Evolutionary conservation across 64 coral and sea anemone species (phyloP), one percentile per base, ranked within the genome.

Genomic region (Astreopora myriophthalma): DNA sequence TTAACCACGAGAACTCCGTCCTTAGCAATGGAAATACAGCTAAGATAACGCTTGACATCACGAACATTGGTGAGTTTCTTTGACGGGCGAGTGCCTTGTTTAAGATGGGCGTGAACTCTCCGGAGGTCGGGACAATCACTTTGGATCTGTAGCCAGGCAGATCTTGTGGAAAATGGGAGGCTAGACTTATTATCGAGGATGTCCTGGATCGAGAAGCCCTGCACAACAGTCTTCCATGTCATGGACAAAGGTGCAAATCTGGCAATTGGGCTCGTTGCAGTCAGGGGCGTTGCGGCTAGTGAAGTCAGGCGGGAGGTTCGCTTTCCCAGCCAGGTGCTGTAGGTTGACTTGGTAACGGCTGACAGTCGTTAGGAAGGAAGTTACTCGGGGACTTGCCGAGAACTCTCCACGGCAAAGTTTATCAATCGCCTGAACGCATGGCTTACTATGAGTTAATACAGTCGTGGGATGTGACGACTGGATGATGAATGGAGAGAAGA

Each of bases 251-350:
- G 74, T 69, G 33, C 88, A 91, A 38, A 91, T 76, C 48, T 91
- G 76, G 76, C 88, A 82, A 27, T 48, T 67, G 20, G 42, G 19
- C 30, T 89, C 73, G 3, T 2, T 36, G 69, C 87, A 89, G 17
- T 46, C 11, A 24, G 73, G 73, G 3, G 87, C 48, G 64, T 79
- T 89, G 13, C 48, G 87, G 34, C 87, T 79, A 29, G 51, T 20
- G 48, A 89, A 89, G 87, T 89, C 87, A 63, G 88, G 83, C 31
- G 61, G 87, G 23, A 89, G 87, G 49, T 49, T 90, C 8, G 79
- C 77, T 8, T 13, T 55, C 9, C 89, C 79, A n/a, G 89, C 64
- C 17, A 85, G 33, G 35, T 71, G 74, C 40, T 91, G 88, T 33
- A 71, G 11, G 17, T 12, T 30, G 31, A 89, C 87, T 65, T 89